A percentile compares a stretch with the other conserved stretches of the same genome.
Evolutionary conservation across 2,888 invertebrate species (phyloP).

Genomic region (Eulithis prunata): DNA sequence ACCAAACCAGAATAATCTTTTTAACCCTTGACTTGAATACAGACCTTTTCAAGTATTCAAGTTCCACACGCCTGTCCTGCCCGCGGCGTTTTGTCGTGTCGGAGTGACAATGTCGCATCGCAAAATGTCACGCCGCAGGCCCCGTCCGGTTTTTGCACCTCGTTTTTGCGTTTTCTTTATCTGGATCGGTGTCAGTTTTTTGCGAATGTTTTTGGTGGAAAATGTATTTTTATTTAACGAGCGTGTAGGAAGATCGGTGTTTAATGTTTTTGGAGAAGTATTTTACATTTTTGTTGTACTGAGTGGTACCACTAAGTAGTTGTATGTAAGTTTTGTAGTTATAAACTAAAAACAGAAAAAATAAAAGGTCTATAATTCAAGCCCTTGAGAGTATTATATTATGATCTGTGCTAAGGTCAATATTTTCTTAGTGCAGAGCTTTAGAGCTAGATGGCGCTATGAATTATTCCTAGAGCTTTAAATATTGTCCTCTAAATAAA

Average conservation of each 20-base stretch:
- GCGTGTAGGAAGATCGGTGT: slow-evolving; percentile 12
- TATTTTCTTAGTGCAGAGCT: no score
- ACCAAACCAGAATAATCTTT: background rate
- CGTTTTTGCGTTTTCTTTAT: slow-evolving; percentile 46
- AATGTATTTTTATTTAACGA: slow-evolving; percentile 31
- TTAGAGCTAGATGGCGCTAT: no score
- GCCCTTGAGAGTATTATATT: no score
- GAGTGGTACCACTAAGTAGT: no score
- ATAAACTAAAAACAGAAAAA: no score
- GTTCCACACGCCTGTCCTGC: slow-evolving; percentile 15
- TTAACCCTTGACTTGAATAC: slow-evolving; percentile 4
- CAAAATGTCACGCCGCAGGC: slow-evolving; percentile 34
- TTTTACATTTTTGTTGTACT: background rate
- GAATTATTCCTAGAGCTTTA: no score
- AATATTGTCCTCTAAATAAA: no score
- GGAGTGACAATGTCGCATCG: slow-evolving; percentile 33
- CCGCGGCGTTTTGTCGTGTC: slow-evolving; percentile 35
- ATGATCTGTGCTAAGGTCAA: no score
- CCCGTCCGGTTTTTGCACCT: slow-evolving; percentile 38
- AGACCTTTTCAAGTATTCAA: slow-evolving; percentile 20
- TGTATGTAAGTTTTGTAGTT: background rate
- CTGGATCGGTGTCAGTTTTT: slow-evolving; percentile 39
- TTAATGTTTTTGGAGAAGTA: background rate
- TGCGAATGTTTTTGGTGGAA: slow-evolving; percentile 20
- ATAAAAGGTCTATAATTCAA: no score